Percentiles rank a stretch among this genome's conserved stretches.
phyloP scores from a whole-genome alignment of 2,888 invertebrate species.

The Tuta absoluta region DNA sequence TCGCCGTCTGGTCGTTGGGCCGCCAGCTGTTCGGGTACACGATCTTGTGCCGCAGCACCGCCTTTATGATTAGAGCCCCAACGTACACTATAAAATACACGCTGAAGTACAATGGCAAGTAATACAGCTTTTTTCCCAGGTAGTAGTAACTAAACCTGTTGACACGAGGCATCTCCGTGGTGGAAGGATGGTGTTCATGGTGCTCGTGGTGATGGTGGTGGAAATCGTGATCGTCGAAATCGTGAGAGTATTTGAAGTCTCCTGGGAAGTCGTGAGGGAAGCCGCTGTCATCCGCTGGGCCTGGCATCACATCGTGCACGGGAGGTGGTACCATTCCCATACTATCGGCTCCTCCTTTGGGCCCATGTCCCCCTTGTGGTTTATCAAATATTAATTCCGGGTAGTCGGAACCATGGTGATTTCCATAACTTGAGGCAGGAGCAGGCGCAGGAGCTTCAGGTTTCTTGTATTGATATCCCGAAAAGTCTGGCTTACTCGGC shows the following conservation, averaged over 20 bases:
- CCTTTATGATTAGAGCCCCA: slow-evolving; percentile 86
- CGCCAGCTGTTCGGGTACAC: slow-evolving; percentile 81
- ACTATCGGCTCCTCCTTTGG: slow-evolving; percentile 40
- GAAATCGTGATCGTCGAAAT: slow-evolving; percentile 65
- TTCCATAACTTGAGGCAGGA: slow-evolving; percentile 44
- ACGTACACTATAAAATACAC: slow-evolving; percentile 87
- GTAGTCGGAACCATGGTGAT: slow-evolving; percentile 56
- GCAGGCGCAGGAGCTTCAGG: slow-evolving; percentile 50
- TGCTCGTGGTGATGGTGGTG: slow-evolving; percentile 55
- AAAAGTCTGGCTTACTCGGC: slow-evolving; percentile 30
- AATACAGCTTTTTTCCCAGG: slow-evolving; percentile 87
- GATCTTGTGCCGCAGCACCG: slow-evolving; percentile 87
- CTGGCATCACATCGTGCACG: slow-evolving; percentile 42
- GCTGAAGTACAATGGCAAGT: slow-evolving; percentile 88
- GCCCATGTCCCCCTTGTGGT: slow-evolving; percentile 47
- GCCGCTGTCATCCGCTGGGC: slow-evolving; percentile 62
- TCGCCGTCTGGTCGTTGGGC: slow-evolving; percentile 64
- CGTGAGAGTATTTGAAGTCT: slow-evolving; percentile 66
- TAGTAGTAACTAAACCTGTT: slow-evolving; percentile 87
- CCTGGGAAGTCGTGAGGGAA: slow-evolving; percentile 74
- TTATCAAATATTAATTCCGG: slow-evolving; percentile 65
- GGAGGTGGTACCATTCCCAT: slow-evolving; percentile 67
- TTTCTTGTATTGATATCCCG: slow-evolving; percentile 41
- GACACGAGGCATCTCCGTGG: slow-evolving; percentile 80
- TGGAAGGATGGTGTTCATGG: slow-evolving; percentile 59